Base-by-base conservation (phyloP, 2,113 vertebrate species). In the Tamias sibiricus region DNA sequence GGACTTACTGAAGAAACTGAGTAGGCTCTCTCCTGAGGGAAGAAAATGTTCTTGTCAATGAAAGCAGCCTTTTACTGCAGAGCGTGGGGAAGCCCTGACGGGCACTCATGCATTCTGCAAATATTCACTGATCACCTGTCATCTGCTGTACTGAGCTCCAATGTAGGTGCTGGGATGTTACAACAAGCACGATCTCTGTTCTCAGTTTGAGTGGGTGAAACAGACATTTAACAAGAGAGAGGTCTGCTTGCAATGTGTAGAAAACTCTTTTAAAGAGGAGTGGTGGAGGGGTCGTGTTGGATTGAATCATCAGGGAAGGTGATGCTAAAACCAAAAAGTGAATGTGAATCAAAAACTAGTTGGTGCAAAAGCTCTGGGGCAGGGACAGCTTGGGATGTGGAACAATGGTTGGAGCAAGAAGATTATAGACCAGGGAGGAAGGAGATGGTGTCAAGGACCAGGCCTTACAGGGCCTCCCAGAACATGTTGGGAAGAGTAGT, bases 391-490 rank as follows among this genome's bases (percentile, higher is more conserved):
- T 54, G 49, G 47, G 32, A 13, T 12, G 16, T 40, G 26, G 28
- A 71, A 57, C 30, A 72, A 28, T 17, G 52, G 14, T 40, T 26
- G n/a, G 14, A 54, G 54, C 14, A 62, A 16, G n/a, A 0, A 54
- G 22, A 6, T 12, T 3, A 7, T 17, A 72, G 52, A 5, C 14
- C 19, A 8, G 2, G 20, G 8, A 12, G 22, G 22, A n/a, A 4
- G n/a, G 57, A 16, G 32, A 32, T 44, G 40, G 37, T 26, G 26
- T 5, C 44, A 11, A 47, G 13, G n/a, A n/a, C 8, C 20, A 22
- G 2, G 8, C 30, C 7, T 8, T 3, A 5, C 3, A 4, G 37
- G 37, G 12, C 24, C 30, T 42, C n/a, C n/a, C 4, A 32, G 30
- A 16, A 37, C 19, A 2, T 32, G 24, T 37, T 26, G 26, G 17